Base-by-base conservation (phyloP, 2,888 invertebrate species). In the Acronicta psi region DNA sequence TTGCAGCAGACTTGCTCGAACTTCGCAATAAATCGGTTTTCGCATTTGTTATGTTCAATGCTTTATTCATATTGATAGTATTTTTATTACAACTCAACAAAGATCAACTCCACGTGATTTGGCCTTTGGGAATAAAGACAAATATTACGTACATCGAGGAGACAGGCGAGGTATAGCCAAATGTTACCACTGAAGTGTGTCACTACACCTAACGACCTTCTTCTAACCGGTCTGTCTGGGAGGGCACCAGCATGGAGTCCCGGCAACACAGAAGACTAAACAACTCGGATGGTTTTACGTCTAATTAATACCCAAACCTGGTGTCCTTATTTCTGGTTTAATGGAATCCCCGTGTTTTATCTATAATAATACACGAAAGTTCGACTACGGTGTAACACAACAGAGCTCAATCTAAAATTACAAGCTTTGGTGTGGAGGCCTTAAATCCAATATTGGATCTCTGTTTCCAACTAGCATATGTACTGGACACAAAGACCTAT, bases 21-120 rank as follows among this genome's bases (percentile, higher is more conserved):
- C 96, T 99, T 88, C 96, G 99, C 88, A 99, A 99, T 96, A 98
- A 99, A 94, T 98, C 98, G 86, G 98, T 98, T 87, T 98, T 99
- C 94, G 98, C 98, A 90, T 99, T 99, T 96, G 97, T 99, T 95
- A 99, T 99, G 99, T 97, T 99, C 96, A 99, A 99, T 96, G 98
- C 99, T 93, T 96, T 99, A 90, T 99, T 99, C 96, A 98, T 99
- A 92, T 97, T 99, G 95, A 98, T 99, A 95, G 99, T 99, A 89
- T 98, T 99, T 95, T 97, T 99, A 94, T 97, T 99, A 92, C 99
- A 99, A 96, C 96, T 99, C 94, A 99, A 99, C 95, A 99, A 99
- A 96, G 98, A 99, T 95, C 98, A 98, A 95, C 96, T 99, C 92
- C 98, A 99, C 95, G 97, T 99, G 95, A 96, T 98, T 95, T 99